phyloP scores from a whole-genome alignment of 2,797 vertebrate species.

The Catharus ustulatus region DNA sequence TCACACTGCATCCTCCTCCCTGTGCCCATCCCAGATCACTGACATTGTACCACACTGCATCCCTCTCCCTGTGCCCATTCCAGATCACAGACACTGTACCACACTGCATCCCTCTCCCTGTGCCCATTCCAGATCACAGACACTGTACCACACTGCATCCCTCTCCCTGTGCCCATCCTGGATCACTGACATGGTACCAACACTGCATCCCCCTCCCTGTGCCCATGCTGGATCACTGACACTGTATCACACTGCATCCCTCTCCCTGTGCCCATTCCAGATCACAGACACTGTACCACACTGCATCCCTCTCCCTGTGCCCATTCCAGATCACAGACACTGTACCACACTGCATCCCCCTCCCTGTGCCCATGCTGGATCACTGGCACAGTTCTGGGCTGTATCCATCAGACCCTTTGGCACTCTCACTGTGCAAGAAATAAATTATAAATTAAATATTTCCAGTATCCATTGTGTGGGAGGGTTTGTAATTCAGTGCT shows the following conservation, averaged over 20 bases:
- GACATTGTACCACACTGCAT: too few relatives aligned
- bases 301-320: background rate
- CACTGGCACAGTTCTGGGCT: background rate
- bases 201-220: background rate
- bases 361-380: background rate
- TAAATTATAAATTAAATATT: background rate
- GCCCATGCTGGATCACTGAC: too few relatives aligned
- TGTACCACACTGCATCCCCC: background rate
- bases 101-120: too few relatives aligned
- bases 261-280: too few relatives aligned
- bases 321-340: fast-evolving
- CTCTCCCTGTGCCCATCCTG: fast-evolving
- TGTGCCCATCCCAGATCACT: too few relatives aligned
- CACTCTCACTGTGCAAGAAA: fast-evolving
- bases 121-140: too few relatives aligned
- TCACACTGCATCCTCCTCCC: too few relatives aligned
- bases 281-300: background rate
- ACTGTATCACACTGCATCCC: too few relatives aligned
- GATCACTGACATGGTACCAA: fast-evolving
- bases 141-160: too few relatives aligned
- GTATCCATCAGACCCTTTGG: background rate
- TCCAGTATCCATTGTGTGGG: background rate
- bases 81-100: too few relatives aligned
- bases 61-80: too few relatives aligned
- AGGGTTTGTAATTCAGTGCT: background rate